Evolutionary conservation across 2,888 invertebrate genomes (phyloP).

Genomic region (Falcaria lacertinaria): DNA sequence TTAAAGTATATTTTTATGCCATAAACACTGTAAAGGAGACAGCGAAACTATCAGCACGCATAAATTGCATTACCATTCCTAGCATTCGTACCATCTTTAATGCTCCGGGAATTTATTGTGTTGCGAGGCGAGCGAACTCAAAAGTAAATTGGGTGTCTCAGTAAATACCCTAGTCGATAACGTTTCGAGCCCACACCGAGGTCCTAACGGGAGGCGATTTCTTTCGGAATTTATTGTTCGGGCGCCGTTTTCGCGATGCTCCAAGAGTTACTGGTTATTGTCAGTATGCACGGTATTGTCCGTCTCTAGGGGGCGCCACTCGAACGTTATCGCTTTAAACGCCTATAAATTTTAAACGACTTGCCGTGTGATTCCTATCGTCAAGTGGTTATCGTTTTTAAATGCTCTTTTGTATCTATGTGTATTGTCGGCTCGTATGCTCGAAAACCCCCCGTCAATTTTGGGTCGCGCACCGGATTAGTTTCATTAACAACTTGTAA

Average conservation of each 20-base stretch:
- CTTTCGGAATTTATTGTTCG: conserved; percentile 43
- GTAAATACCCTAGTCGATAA: conserved; percentile 20
- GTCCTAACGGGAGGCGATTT: conserved; percentile 37
- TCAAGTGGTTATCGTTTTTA: conserved; percentile 38
- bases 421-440: not conserved
- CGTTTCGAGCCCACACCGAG: conserved; percentile 4
- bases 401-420: conserved; percentile 25
- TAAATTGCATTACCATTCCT: conserved; percentile 32
- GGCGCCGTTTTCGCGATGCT: conserved; percentile 39
- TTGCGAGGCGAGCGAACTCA: conserved; percentile 43
- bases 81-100: conserved; percentile 32
- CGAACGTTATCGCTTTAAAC: conserved; percentile 41
- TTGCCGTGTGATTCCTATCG: conserved; percentile 47
- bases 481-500: not conserved
- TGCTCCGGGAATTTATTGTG: conserved; percentile 41
- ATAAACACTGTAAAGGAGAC: conserved; percentile 28
- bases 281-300: conserved; percentile 45
- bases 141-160: conserved; percentile 49
- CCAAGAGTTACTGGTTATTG: conserved; percentile 50
- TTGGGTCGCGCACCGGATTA: not conserved
- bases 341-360: conserved; percentile 56
- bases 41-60: conserved; percentile 32
- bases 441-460: not conserved
- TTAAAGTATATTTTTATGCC: conserved; percentile 19
- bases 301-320: conserved; percentile 28